Evolutionary conservation across 2,797 vertebrate species (phyloP), one percentile per base, ranked within the genome.

Genomic region (Rhabdomys pumilio): DNA sequence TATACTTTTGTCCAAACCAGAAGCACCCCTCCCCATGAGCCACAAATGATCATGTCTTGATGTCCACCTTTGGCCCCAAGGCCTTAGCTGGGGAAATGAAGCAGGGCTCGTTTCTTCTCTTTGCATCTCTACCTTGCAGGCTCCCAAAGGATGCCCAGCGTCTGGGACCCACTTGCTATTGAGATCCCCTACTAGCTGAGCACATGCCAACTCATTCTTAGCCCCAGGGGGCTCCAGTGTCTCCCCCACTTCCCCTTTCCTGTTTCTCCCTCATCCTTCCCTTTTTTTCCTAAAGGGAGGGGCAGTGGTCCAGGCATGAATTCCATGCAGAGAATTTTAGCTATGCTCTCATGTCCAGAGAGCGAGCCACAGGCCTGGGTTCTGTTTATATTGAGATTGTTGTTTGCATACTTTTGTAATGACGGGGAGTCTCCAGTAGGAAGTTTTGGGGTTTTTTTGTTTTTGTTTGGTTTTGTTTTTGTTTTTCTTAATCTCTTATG

Each of bases 361-460:
- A 97, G 93, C 96, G 94, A 95, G 97, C 65, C 80, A 59, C 50
- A 80, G 15, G 24, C 76, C 89, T 83, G 79, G 76, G 97, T 98
- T 97, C 97, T 98, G 76, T 97, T 95, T 97, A 44, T 93, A 96
- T 59, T 61, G 53, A 95, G 93, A 97, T 97, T 94, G 93, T 98
- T 97, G 93, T 98, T 97, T 95, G 94, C 17, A 97, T 98, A 96
- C 97, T 98, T 98, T 97, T 96, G 94, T 97, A 95, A 98, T 93
- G 94, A 97, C 97, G 96, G 97, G 97, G 96, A 55, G 83, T 85
- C 93, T 95, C 95, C 86, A 96, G 85, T 88, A 82, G 96, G 79
- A 90, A 61, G 67, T 29, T 76, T 97, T 94, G 75, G 76, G 41
- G 12, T 2, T 38, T n/a, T 19, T 84, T 67, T 67, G 19, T 67